Base-by-base conservation (phyloP, 2,888 invertebrate species). In the Catocala sponsa region DNA sequence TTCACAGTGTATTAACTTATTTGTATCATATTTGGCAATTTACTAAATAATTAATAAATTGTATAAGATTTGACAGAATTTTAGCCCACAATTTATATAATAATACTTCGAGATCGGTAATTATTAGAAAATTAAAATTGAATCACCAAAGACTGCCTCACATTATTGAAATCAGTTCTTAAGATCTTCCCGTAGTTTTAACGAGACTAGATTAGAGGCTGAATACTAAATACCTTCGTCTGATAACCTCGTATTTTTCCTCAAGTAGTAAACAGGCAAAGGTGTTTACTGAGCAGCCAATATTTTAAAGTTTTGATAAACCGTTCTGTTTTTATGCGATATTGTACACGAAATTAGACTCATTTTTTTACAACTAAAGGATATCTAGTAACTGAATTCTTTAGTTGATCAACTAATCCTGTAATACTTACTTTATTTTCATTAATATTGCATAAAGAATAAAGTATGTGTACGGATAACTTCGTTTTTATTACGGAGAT, bases 101-200 rank as follows among this genome's bases (percentile, higher is more conserved):
- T 13, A 46, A 75, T 65, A 54, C 13, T 60, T 53, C n/a, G 47
- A 65, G 68, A 52, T 59, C 15, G 9, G 33, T 52, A 70, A 46
- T 58, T 63, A 65, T 59, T 55, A 65, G 41, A 60, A 57, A 60
- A 35, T 71, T 55, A 57, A 71, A 71, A 70, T 71, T 72, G 56
- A 69, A 70, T 72, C 79, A 80, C 78, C 80, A 81, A 85, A 85
- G 85, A 85, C 86, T 85, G 86, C 78, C 77, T 76, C 78, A 72
- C 65, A 63, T 61, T 65, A 65, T 56, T 69, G 65, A 56, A 64
- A 72, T 78, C 69, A 71, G 64, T 68, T 65, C 76, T 25, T 2
- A 65, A 68, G 76, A 84, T 83, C 82, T 76, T 76, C 58, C 62
- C 38, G 62, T 73, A 68, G 65, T 57, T 47, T 55, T 80, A 78